Percentiles rank a stretch among this genome's conserved stretches.
Conservation (phyloP, 2,888 invertebrate genomes). For the Pyrrhia umbra region DNA sequence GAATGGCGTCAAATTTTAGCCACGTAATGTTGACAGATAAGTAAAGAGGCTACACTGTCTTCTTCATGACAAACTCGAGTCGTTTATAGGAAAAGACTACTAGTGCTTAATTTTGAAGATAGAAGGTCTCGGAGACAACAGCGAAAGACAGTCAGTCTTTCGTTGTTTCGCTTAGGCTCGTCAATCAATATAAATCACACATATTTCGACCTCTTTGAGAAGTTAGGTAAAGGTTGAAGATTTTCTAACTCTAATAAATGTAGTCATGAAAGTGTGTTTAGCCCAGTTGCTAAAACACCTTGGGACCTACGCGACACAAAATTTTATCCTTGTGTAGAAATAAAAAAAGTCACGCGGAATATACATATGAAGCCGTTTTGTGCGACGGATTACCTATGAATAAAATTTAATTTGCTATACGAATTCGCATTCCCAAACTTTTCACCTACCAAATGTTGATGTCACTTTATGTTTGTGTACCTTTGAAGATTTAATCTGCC, state of each 20-base stretch:
- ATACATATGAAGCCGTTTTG: slow-evolving; percentile 14
- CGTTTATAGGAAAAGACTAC: too few species aligned
- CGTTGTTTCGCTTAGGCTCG: too few species aligned
- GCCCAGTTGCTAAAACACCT: slow-evolving; percentile 7
- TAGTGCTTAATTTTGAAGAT: too few species aligned
- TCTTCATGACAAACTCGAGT: neutral
- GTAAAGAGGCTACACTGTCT: too few species aligned
- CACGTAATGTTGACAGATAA: neutral
- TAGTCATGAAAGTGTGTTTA: neutral
- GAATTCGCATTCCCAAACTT: neutral
- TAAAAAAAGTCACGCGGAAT: slow-evolving; percentile 22
- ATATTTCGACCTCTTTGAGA: too few species aligned
- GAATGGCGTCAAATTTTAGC: neutral
- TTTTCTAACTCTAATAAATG: neutral
- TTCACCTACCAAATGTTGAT: slow-evolving; percentile 3
- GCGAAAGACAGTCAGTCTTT: too few species aligned
- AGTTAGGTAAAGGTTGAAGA: too few species aligned
- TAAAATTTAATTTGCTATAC: neutral
- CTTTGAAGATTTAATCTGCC: too few species aligned
- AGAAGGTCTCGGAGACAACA: too few species aligned
- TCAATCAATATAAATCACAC: too few species aligned
- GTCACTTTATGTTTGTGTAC: neutral
- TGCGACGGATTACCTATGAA: slow-evolving; percentile 12
- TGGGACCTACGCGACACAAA: slow-evolving; percentile 12
- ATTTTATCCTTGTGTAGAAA: slow-evolving; percentile 28